A percentile compares a stretch with the other conserved stretches of the same genome.
Conservation (phyloP, 2,888 invertebrate species). For the Mesochorus sp. region DNA sequence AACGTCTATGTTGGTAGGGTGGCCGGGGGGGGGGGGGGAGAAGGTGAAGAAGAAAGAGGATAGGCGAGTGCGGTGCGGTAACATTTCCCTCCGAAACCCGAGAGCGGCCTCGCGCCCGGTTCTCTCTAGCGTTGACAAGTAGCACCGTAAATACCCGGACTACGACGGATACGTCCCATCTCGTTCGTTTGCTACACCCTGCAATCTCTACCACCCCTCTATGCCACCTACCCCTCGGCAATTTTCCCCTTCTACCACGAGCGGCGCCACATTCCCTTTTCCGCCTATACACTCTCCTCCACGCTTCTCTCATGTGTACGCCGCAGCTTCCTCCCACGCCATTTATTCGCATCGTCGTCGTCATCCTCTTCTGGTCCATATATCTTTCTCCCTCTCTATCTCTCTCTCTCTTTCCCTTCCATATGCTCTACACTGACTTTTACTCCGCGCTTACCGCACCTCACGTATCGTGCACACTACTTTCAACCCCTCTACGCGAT, state of each 20-base stretch:
- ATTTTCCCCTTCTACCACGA: constrained; percentile 23
- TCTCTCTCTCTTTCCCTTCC: constrained; percentile 6
- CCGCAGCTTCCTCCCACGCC: constrained; percentile 25
- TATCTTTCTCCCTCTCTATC: constrained; percentile 22
- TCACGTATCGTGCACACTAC: constrained; percentile 18
- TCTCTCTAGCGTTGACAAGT: constrained; percentile 71
- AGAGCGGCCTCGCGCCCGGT: constrained; percentile 29
- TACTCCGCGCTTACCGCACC: constrained; percentile 17
- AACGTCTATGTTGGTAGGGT: constrained; percentile 10
- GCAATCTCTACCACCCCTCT: constrained; percentile 23
- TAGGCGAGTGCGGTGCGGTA: constrained; percentile 21
- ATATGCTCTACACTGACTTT: constrained; percentile 14
- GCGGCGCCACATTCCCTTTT: constrained; percentile 38
- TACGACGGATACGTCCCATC: constrained; percentile 71
- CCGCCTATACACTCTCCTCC: constrained; percentile 30
- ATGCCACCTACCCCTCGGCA: background rate
- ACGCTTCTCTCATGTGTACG: constrained; percentile 9
- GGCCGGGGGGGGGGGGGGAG: background rate
- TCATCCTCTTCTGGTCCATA: constrained; percentile 22
- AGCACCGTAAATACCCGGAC: constrained; percentile 74
- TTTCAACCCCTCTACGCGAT: constrained; percentile 18
- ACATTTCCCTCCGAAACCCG: constrained; percentile 54
- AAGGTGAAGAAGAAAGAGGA: background rate
- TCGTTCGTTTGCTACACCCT: constrained; percentile 53
- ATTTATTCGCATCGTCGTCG: constrained; percentile 46